Base-by-base conservation (phyloP, 2,113 vertebrate species). In the Microcebus tavaratra region DNA sequence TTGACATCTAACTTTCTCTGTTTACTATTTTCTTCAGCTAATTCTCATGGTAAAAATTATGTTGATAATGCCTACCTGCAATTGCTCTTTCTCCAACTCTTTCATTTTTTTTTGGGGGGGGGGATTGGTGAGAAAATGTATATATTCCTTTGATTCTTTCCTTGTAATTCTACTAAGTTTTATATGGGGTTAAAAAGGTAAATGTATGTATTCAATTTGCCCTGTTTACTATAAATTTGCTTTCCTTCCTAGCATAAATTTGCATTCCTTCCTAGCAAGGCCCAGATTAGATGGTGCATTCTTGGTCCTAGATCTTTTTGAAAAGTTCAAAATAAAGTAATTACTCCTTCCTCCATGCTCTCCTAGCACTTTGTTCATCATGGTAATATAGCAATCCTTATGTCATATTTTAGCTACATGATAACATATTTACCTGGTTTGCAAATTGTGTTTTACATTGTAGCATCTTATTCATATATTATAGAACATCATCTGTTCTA, bases 321-420 rank as follows among this genome's bases (percentile, higher is more conserved):
- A 25, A 70, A 79, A 67, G 86, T 82, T 14, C 61, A 50, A 68
- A 65, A 17, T 15, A 5, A 6, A 92, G n/a, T 34, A 81, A 65
- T 53, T n/a, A 23, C 5, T 65, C 12, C 29, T 82, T 78, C 15
- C 0, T 83, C 25, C 86, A 29, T 50, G 48, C 2, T 72, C 9
- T 88, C 57, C 36, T 45, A 67, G n/a, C 36, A 75, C 29, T 87
- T 96, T 61, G 65, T 11, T 82, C 39, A 75, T 87, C 57, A 39
- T 68, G 8, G 3, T 63, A 68, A 76, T 23, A 75, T 39, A 68
- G 29, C 8, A 79, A 95, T 90, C 50, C 10, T 14, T 87, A 63
- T 27, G 36, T 61, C 92, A 76, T 63, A 93, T 55, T 80, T 92
- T 78, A 83, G 50, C 34, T 89, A 88, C 42, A 73, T 55, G 91